A percentile compares a stretch with the other conserved stretches of the same genome.
These are phyloP conservation scores for Ephestia elutella DNA, from an alignment of 1,140 invertebrate genomes.

Conservation along the genomic window DNA sequence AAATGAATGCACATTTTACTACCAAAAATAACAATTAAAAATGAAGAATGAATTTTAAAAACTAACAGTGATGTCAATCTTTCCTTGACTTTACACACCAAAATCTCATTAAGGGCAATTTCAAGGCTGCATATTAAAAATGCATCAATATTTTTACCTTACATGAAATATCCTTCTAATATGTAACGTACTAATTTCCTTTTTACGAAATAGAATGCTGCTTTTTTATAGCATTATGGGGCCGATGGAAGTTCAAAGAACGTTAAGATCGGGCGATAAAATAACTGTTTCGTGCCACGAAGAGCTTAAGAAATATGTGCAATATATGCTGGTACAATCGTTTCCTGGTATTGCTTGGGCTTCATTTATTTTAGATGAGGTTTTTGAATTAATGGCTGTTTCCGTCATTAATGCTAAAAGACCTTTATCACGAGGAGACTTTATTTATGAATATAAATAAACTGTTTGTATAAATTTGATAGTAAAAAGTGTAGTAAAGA, in stretches of 20 bases:
- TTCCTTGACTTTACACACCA: too few relatives aligned
- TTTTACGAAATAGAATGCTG: conserved; percentile 10
- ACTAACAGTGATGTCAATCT: too few relatives aligned
- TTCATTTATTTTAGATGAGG: not conserved
- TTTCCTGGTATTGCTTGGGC: not conserved
- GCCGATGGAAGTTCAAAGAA: conserved; percentile 34
- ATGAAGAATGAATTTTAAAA: too few relatives aligned
- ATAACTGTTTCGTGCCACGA: conserved; percentile 22
- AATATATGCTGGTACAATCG: not conserved
- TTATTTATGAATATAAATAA: too few relatives aligned
- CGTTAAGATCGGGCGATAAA: conserved; percentile 41
- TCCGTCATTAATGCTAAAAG: not conserved
- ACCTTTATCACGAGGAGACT: not conserved
- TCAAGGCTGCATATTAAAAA: conserved; percentile 5
- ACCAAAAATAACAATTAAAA: too few relatives aligned
- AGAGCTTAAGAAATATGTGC: conserved; percentile 12
- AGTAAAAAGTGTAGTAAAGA: too few relatives aligned
- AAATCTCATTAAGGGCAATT: not conserved
- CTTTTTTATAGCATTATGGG: conserved; percentile 22
- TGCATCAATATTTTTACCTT: not conserved
- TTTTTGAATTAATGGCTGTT: not conserved
- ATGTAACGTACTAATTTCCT: not conserved
- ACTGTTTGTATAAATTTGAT: too few relatives aligned
- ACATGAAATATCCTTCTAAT: not conserved
- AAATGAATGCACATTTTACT: too few relatives aligned